Evolutionary conservation across 2,888 invertebrate genomes (phyloP), one percentile per base, ranked within the genome.

Genomic region (Agriotes lineatus): DNA sequence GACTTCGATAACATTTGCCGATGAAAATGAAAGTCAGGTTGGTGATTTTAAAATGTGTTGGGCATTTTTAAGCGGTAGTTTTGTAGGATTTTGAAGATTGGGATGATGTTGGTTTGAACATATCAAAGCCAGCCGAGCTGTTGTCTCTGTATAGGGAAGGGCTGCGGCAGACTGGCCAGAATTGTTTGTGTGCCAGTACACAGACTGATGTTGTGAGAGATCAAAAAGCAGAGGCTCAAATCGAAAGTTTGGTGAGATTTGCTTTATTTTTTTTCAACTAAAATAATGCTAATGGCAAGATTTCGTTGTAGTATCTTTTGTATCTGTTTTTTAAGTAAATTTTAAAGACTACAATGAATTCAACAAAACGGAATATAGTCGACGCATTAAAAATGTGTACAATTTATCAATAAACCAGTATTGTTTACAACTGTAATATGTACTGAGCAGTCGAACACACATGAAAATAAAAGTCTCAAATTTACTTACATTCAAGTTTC

Each of bases 21-120:
- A 96, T 87, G 96, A 96, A 86, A 95, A 95, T 86, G 93, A 93
- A 79, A 90, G 94, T 82, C 95, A 95, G 88, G 93, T 92, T 78
- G 66, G 74, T 50, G 25, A 42, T 57, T 62, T 33, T 42, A 10
- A 14, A 2, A 9, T 52, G 52, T n/a, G n/a, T 44, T 61, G 30
- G 16, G 56, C 35, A 52, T 19, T 61, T 48, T n/a, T 18, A 59
- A 19, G 37, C 16, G 25, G 20, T 42, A 60, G 7, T 54, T 65
- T 78, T 81, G 12, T 75, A 92, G 90, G 94, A 95, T 84, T 94
- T 95, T 85, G 95, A 95, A 84, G 94, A 95, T 81, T 96, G 96
- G 96, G 94, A 95, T 83, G 95, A 95, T 85, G 95, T 96, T 10
- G 95, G 96, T 0, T 85, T 96, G 44, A 95, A 96, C 81, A 92